Evolutionary conservation across 2,797 vertebrate species (phyloP).

Genomic region (Remorina albescens): DNA sequence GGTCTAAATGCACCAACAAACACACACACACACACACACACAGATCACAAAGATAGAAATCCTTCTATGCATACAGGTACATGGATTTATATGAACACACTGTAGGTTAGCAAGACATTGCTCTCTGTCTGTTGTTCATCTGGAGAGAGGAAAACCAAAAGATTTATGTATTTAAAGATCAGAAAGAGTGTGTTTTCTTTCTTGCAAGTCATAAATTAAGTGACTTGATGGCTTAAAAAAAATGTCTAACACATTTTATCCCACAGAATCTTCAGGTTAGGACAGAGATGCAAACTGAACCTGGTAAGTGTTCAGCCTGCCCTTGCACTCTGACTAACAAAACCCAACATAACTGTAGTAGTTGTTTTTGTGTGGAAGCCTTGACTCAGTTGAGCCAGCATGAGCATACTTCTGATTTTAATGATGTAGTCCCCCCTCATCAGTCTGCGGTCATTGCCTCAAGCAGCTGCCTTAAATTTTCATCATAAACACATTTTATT

Average conservation of each 20-base stretch:
- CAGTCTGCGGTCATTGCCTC: constrained; percentile 28
- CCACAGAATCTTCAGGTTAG: not conserved
- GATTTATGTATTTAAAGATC: not conserved
- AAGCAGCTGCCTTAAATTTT: constrained; percentile 9
- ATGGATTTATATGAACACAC: constrained; percentile 18
- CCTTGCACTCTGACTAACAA: constrained; percentile 11
- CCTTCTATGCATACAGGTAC: not conserved
- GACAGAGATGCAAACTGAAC: not conserved
- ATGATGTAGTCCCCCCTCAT: constrained; percentile 45
- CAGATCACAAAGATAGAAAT: constrained; percentile 7
- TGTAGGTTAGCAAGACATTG: not conserved
- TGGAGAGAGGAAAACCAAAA: constrained; percentile 3
- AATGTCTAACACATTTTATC: not conserved
- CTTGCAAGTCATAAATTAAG: not conserved
- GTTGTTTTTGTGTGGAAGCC: constrained; percentile 15
- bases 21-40: too few relatives aligned
- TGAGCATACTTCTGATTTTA: constrained; percentile 39
- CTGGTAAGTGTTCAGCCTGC: constrained; percentile 20
- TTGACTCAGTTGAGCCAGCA: constrained; percentile 36
- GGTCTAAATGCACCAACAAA: not conserved
- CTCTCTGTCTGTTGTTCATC: not conserved
- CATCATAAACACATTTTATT: constrained; percentile 7
- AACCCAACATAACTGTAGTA: constrained; percentile 11
- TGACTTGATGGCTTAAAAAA: not conserved
- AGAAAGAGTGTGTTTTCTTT: not conserved